Evolutionary conservation across 2,888 invertebrate genomes (phyloP).

Genomic region (Sepiola atlantica): DNA sequence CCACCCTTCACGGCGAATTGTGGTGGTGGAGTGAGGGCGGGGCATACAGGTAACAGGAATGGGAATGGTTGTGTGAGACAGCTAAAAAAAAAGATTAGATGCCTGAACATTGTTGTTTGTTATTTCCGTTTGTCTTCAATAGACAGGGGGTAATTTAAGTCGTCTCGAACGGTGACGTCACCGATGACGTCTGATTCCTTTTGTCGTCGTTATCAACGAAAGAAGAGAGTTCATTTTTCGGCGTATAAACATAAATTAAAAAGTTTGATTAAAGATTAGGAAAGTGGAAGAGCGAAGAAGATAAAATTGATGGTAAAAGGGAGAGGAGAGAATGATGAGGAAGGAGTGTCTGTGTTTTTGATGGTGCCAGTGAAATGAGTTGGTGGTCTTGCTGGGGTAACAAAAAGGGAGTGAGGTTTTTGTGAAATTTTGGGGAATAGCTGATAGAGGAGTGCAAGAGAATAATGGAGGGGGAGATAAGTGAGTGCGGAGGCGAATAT

Average conservation of each 20-base stretch:
- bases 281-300: neutral
- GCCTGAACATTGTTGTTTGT: conserved; percentile 32
- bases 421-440: too few relatives aligned
- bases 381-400: neutral
- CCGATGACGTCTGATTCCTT: neutral
- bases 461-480: neutral
- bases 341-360: neutral
- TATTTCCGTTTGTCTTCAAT: neutral
- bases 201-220: neutral
- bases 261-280: conserved; percentile 16
- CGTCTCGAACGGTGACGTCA: neutral
- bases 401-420: neutral
- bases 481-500: neutral
- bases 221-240: neutral
- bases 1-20: neutral
- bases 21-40: neutral
- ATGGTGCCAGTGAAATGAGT: neutral
- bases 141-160: neutral
- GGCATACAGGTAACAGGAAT: neutral
- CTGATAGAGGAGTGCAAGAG: neutral
- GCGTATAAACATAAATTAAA: neutral
- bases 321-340: neutral
- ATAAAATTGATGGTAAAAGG: neutral
- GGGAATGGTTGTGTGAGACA: neutral
- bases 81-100: neutral